Conservation (phyloP, 2,888 invertebrate genomes). For the Melinaea menophilus region DNA sequence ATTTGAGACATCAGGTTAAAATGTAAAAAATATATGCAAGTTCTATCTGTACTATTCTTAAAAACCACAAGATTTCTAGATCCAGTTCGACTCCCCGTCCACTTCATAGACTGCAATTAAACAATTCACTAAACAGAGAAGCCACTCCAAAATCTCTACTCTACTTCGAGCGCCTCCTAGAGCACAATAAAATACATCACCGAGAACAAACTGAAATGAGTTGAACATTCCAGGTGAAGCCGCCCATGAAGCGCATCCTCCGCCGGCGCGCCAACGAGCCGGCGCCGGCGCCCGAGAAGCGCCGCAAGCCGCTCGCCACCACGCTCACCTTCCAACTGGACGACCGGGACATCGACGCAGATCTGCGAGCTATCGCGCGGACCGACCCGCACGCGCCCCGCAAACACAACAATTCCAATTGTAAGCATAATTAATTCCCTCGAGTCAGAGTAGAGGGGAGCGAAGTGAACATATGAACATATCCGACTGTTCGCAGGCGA, state of each 20-base stretch:
- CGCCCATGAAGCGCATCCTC: constrained; percentile 95
- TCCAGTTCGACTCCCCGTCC: no score
- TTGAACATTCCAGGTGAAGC: constrained; percentile 82
- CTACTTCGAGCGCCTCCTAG: no score
- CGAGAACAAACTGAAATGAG: no score
- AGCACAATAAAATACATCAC: no score
- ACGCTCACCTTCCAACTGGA: constrained; percentile 92
- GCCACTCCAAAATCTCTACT: no score
- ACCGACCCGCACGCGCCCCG: constrained; percentile 48
- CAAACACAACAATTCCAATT: constrained; percentile 57
- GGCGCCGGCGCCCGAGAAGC: constrained; percentile 90
- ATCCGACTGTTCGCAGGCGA: constrained; percentile 53
- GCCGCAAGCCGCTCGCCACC: constrained; percentile 89
- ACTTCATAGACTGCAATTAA: no score
- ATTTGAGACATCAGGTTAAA: no score
- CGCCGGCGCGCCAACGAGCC: constrained; percentile 96
- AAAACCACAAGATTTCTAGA: no score
- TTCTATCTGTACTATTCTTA: no score
- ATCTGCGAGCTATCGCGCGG: constrained; percentile 87
- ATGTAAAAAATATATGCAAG: no score
- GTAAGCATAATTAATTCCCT: background rate
- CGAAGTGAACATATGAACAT: constrained; percentile 23
- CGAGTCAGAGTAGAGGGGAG: no score
- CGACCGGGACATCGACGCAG: constrained; percentile 92
- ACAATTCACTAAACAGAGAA: no score